phyloP scores from a whole-genome alignment of 2,888 invertebrate species.

The Escarpia spicata region DNA sequence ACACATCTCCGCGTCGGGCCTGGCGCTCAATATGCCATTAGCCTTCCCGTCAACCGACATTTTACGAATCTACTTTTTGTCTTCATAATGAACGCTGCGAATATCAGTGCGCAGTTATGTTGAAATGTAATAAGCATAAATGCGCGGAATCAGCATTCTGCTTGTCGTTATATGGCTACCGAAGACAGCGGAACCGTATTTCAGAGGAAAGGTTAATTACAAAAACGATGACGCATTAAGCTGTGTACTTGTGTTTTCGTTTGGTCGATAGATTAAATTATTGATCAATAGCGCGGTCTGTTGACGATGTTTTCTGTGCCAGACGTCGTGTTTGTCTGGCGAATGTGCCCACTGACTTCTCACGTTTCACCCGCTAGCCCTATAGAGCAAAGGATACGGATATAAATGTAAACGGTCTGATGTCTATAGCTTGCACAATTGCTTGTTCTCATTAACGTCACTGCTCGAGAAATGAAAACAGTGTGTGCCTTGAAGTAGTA shows the following conservation, averaged over 20 bases:
- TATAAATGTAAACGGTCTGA: not conserved
- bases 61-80: not conserved
- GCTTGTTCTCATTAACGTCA: not conserved
- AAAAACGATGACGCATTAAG: not conserved
- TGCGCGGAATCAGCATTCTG: not conserved
- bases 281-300: not conserved
- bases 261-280: not conserved
- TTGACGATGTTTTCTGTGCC: not conserved
- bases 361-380: not conserved
- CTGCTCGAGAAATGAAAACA: not conserved
- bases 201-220: not conserved
- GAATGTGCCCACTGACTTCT: not conserved
- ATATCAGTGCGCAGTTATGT: not conserved
- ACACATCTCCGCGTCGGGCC: not conserved
- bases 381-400: not conserved
- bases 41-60: not conserved
- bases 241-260: not conserved
- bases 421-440: not conserved
- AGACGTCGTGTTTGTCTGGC: conserved; percentile 8
- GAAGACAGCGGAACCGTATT: not conserved
- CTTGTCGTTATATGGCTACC: not conserved
- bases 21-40: not conserved
- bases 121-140: not conserved
- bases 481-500: not conserved
- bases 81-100: not conserved